Percentiles rank a stretch among this genome's conserved stretches.
Evolutionary conservation across 2,797 vertebrate genomes (phyloP).

Genomic region (Vireo griseus): DNA sequence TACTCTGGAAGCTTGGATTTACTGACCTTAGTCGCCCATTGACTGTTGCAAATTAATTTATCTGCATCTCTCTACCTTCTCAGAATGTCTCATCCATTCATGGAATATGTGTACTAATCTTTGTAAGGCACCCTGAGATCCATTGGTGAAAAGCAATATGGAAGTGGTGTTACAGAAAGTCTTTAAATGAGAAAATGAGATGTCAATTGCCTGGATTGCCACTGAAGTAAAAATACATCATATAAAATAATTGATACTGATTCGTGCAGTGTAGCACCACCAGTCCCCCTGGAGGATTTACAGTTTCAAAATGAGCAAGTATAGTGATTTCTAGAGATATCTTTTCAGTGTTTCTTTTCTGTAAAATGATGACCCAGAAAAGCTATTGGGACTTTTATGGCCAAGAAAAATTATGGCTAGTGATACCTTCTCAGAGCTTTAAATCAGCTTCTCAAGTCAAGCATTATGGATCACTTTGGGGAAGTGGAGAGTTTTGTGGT

Average conservation of each 20-base stretch:
- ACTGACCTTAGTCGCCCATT: neutral
- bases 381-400: neutral
- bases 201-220: neutral
- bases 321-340: neutral
- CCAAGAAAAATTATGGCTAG: neutral
- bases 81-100: neutral
- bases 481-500: slow-evolving; percentile 25
- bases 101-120: neutral
- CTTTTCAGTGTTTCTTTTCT: neutral
- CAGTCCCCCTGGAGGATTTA: neutral
- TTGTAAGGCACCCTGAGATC: neutral
- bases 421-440: neutral
- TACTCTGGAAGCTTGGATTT: neutral
- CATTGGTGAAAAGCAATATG: neutral
- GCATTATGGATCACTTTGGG: slow-evolving; percentile 19
- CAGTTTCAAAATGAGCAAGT: neutral
- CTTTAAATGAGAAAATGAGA: neutral
- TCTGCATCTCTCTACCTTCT: neutral
- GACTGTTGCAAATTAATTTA: neutral
- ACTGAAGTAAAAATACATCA: neutral
- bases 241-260: neutral
- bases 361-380: neutral
- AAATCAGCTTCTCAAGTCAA: slow-evolving; percentile 17
- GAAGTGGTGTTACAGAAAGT: neutral
- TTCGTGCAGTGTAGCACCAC: neutral